Base-by-base conservation (phyloP, 2,888 invertebrate species). In the Eudasyphora cyanicolor region DNA sequence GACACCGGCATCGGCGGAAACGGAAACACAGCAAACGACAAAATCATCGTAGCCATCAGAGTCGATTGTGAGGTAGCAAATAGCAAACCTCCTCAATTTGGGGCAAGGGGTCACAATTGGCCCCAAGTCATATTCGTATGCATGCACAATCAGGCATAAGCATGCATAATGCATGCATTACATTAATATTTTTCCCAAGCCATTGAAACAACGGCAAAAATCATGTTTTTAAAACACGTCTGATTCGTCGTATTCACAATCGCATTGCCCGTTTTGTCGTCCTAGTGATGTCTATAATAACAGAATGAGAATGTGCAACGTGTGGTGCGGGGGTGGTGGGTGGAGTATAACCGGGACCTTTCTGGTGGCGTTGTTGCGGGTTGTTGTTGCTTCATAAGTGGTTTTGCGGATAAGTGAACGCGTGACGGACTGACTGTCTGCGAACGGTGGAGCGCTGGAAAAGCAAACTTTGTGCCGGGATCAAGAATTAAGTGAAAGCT, bases 141-240 rank as follows among this genome's bases (percentile, higher is more conserved):
- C 38, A 24, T 10, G 29, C 60, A 70, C 60, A 60, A 60, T 60
- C 60, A 60, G 29, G 29, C 60, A 27, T 60, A 60, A 49, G 74
- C 77, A 82, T 82, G 82, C 77, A 77, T 82, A 77, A 75, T 82
- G 74, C 29, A 74, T 64, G 71, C 82, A 79, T 73, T 76, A 76
- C 73, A 76, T 83, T 83, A 76, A 76, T 76, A 79, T 62, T 54
- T 76, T 77, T 67, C 24, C 62, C 51, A n/a, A n/a, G 60, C 67
- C 24, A 42, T 74, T 79, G 42, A 73, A 76, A 73, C 74, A 76
- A 57, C 57, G 71, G 35, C 71, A 69, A 14, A 42, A 76, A 76
- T 77, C 57, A 62, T 83, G 67, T 69, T 74, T 79, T 73, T 6
- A 12, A 76, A 79, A 79, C 57, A 79, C 73, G 69, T 62, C 69